Evolutionary conservation across 2,797 vertebrate species (phyloP).

Genomic region (Psittacula derbiana): DNA sequence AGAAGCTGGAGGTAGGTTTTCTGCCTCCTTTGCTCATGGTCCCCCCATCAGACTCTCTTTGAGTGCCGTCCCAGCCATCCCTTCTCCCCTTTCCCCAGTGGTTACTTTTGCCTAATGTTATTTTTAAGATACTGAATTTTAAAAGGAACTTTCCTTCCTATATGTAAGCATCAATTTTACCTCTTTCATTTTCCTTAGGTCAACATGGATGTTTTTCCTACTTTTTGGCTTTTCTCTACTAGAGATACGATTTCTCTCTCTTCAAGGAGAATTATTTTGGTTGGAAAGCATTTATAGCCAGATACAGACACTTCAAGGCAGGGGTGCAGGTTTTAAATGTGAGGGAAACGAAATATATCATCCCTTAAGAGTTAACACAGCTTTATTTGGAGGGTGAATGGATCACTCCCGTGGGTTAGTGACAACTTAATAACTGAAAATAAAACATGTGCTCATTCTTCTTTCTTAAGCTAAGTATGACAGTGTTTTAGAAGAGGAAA

Average conservation of each 20-base stretch:
- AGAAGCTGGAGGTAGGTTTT: not conserved
- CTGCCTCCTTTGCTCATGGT: not conserved
- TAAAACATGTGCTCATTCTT: not conserved
- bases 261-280: slow-evolving; percentile 42
- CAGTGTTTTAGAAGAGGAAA: not conserved
- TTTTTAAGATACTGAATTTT: not conserved
- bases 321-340: slow-evolving; percentile 29
- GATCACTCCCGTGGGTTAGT: slow-evolving; percentile 13
- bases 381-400: slow-evolving; percentile 24
- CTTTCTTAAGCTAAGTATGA: not conserved
- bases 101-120: not conserved
- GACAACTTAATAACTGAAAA: slow-evolving; percentile 39
- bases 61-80: not conserved
- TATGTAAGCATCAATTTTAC: not conserved
- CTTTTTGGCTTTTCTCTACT: slow-evolving; percentile 10
- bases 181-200: not conserved
- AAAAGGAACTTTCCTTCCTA: not conserved
- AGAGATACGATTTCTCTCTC: slow-evolving; percentile 8
- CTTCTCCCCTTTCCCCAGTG: not conserved
- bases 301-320: slow-evolving; percentile 30
- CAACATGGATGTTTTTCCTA: slow-evolving; percentile 23
- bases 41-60: not conserved
- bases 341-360: slow-evolving; percentile 13
- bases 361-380: slow-evolving; percentile 17
- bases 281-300: slow-evolving; percentile 48